Percentiles rank a stretch among this genome's conserved stretches.
Evolutionary conservation across 2,113 vertebrate genomes (phyloP).

Genomic region (Onychostoma macrolepis): DNA sequence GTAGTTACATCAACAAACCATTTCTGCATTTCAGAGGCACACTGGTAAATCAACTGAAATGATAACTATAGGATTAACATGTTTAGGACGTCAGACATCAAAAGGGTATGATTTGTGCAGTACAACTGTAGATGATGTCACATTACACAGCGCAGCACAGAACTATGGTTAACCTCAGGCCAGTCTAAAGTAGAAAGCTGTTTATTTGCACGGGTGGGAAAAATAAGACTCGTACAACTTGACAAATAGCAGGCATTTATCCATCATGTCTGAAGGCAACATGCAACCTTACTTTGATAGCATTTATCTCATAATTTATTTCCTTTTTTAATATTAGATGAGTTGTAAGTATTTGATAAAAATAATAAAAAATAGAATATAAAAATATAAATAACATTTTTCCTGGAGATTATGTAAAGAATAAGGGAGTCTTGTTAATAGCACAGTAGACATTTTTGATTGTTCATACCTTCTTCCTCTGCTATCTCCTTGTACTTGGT

Average conservation of each 20-base stretch:
- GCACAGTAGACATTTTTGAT: neutral
- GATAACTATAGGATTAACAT: neutral
- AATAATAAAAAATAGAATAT: neutral
- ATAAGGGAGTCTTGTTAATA: neutral
- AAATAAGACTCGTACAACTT: conserved; percentile 50
- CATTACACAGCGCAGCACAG: conserved; percentile 31
- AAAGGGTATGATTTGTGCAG: conserved; percentile 27
- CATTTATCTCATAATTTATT: conserved; percentile 23
- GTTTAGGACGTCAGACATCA: neutral
- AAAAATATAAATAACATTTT: neutral
- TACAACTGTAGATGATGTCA: conserved; percentile 49
- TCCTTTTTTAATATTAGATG: neutral
- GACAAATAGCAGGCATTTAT: conserved; percentile 63
- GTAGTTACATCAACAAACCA: neutral
- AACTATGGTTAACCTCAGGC: conserved; percentile 46
- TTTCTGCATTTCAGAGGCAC: conserved; percentile 5
- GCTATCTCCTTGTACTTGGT: conserved; percentile 18
- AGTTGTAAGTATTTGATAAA: neutral
- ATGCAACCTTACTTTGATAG: conserved; percentile 42
- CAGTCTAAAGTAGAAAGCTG: conserved; percentile 49
- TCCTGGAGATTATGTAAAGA: neutral
- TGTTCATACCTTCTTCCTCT: conserved; percentile 29
- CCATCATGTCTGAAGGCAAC: conserved; percentile 52
- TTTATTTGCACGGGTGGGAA: conserved; percentile 62
- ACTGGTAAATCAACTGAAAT: conserved; percentile 4